Percentiles rank a stretch among this genome's conserved stretches.
These are phyloP conservation scores for Hycleus phaleratus DNA, from an alignment of 1,140 invertebrate species.

Conservation along the genomic window DNA sequence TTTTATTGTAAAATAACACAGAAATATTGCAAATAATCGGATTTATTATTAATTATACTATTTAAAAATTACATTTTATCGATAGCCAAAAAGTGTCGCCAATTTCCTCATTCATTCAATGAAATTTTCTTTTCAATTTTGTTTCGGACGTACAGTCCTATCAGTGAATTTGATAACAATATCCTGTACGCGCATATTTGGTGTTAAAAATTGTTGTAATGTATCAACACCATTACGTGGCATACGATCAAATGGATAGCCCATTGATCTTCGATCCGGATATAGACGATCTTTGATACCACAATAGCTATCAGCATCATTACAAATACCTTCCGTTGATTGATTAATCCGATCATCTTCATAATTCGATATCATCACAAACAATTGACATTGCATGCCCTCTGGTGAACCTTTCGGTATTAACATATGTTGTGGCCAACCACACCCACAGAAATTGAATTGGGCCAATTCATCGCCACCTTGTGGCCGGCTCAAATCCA, in stretches of 20 bases:
- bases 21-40: too few species aligned
- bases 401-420: constrained; percentile 62
- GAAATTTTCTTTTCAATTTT: too few species aligned
- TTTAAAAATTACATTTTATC: too few species aligned
- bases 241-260: constrained; percentile 64
- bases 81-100: too few species aligned
- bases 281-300: constrained; percentile 62
- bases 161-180: constrained; percentile 45
- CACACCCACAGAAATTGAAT: constrained; percentile 78
- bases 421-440: constrained; percentile 81
- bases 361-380: constrained; percentile 75
- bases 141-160: constrained; percentile 20
- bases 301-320: constrained; percentile 63
- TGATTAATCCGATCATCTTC: constrained; percentile 33
- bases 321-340: constrained; percentile 42
- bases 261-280: constrained; percentile 63
- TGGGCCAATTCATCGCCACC: constrained; percentile 46
- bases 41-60: too few species aligned
- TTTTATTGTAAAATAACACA: too few species aligned
- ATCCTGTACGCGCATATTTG: constrained; percentile 57
- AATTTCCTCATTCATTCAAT: too few species aligned
- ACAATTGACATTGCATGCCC: constrained; percentile 63
- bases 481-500: constrained; percentile 48
- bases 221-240: constrained; percentile 43
- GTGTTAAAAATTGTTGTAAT: constrained; percentile 52